phyloP scores from a whole-genome alignment of 1,140 invertebrate genomes.

The Araneus ventricosus region DNA sequence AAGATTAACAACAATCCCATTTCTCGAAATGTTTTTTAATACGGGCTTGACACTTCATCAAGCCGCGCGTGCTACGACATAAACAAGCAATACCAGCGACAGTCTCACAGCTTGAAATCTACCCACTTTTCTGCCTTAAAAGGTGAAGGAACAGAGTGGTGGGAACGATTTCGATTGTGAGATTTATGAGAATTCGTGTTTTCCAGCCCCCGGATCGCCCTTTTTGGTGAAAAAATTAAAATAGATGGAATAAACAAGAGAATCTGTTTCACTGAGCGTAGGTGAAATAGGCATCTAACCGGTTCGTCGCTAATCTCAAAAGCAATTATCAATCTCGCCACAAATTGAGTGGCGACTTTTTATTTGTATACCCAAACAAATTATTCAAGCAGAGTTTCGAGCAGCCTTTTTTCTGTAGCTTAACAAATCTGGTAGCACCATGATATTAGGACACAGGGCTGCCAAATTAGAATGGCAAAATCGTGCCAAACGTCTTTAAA shows the following conservation, averaged over 20 bases:
- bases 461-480: no score
- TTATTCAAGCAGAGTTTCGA: background rate
- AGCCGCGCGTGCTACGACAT: background rate
- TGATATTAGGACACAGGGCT: background rate
- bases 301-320: conserved; percentile 19
- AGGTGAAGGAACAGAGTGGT: background rate
- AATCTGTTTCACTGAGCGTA: background rate
- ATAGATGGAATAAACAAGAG: conserved; percentile 21
- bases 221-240: conserved; percentile 38
- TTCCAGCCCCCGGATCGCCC: conserved; percentile 17
- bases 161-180: conserved; percentile 16
- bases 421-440: background rate
- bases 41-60: background rate
- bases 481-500: no score
- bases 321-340: conserved; percentile 16
- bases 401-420: background rate
- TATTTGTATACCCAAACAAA: background rate
- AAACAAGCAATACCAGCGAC: conserved; percentile 10
- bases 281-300: background rate
- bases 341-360: conserved; percentile 21
- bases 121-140: background rate
- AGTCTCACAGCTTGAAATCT: background rate
- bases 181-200: conserved; percentile 47
- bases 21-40: background rate
- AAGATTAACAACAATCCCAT: conserved; percentile 10